Evolutionary conservation across 2,797 vertebrate species (phyloP), one percentile per base, ranked within the genome.

Genomic region (Botia kubotai): DNA sequence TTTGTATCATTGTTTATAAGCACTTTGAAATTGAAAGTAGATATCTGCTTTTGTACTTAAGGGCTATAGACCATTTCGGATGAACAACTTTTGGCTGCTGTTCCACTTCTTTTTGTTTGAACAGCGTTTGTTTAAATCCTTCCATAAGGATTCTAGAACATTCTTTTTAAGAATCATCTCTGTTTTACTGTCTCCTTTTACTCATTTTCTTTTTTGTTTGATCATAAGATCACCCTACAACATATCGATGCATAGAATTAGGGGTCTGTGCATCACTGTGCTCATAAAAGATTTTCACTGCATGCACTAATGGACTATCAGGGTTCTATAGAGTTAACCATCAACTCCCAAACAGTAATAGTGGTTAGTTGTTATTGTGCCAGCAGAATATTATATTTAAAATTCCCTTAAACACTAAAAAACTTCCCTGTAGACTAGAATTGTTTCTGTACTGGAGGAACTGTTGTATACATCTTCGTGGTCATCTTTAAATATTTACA

Each of bases 211-310:
- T 11, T n/a, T 53, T 67, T 33, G 23, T 43, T 43, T 39, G 2
- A 23, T 12, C n/a, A 0, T 67, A 26, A 70, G 43, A 29, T 70
- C 43, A 70, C 21, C 17, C 17, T 69, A 10, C 10, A 46, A 10
- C 10, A 23, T 46, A 12, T 62, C 50, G 53, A 52, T 70, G 58
- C 2, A 78, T n/a, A 4, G 21, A 77, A 46, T 66, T 26, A 6
- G 6, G n/a, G 46, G 43, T 78, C 46, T 50, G n/a, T 62, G 66
- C 66, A 48, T 57, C n/a, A 21, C 19, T 72, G 63, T 85, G 81
- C 63, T 83, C 57, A 79, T 87, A 83, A 87, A 88, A 90, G 87
- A 71, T 88, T 89, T 89, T 92, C 91, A 92, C 94, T 94, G 92
- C 92, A 92, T 93, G 92, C 91, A 92, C 90, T 72, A 70, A 77